Base-by-base conservation (phyloP, 1,140 invertebrate genomes). In the Aphidius gifuensis region DNA sequence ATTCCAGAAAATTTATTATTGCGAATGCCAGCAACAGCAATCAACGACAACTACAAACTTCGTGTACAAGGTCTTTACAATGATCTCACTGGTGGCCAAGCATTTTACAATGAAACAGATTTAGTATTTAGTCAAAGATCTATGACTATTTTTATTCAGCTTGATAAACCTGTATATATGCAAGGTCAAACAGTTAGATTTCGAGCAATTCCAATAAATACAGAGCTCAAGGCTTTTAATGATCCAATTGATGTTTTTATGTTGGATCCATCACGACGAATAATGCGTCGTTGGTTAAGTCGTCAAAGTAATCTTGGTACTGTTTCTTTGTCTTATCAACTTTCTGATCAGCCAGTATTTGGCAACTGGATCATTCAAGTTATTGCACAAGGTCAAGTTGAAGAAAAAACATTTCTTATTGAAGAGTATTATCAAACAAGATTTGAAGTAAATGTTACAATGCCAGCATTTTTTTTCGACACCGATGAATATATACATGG, bases 361-460 rank as follows among this genome's bases (percentile, higher is more conserved):
- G 96, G 96, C 6, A 89, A 92, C 69, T 98, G 95, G 95, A 89
- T 86, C 9, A 92, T 98, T 61, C 85, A 89, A 64, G 90, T 97
- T 0, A 87, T 92, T 64, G 95, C 94, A 3, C 89, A 96, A 76
- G 90, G 91, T 40, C 91, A 95, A 79, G 80, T 92, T 49, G 92
- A 95, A 75, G 91, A 94, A 72, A 88, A 91, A 50, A 86, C 84
- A 8, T 97, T 97, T 77, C 74, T 87, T 5, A 93, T 98, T 0
- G 93, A 97, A 79, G 94, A 97, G 82, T 97, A 96, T 79, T 97
- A 97, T 82, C 93, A 96, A 76, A 93, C 91, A 0, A 82, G 92
- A 63, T 94, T 91, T 71, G 92, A 94, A 80, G 94, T 98, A 0
- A 98, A 98, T 79, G 93, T 98, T 0, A 97, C 93, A 0, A 94